Evolutionary conservation across 2,797 vertebrate species (phyloP), one percentile per base, ranked within the genome.

Genomic region (Nasua narica): DNA sequence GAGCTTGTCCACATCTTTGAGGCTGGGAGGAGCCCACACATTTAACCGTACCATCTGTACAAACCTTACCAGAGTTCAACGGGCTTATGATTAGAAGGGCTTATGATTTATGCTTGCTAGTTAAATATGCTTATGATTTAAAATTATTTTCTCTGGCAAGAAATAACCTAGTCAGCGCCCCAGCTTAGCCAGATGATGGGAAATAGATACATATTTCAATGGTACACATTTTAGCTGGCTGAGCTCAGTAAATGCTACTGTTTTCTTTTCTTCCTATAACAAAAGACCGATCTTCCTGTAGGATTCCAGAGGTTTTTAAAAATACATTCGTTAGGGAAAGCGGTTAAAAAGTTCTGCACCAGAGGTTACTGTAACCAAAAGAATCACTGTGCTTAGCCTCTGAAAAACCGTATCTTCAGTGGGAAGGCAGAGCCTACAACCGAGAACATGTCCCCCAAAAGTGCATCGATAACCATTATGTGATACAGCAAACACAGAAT

Each of bases 91-190:
- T 95, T 97, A 90, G 67, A 89, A 95, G 90, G 67, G 35, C 43
- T 94, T 85, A 95, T 95, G 98, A 98, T 98, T 98, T 98, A 98
- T 97, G 89, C 83, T 90, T 81, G 85, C 92, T 96, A 95, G 96
- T 97, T 98, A 96, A 98, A 96, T 92, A 97, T 91, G 92, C 93
- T 96, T 97, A 93, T 96, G 97, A 97, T 96, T 97, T 96, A 97
- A 96, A 96, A 92, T 94, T 97, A 96, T 97, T 97, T 98, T 98
- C 94, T 95, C 97, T 96, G 95, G 98, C 95, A 98, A 96, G 85
- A 96, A 97, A 97, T 88, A 93, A 79, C 78, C 90, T 86, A 97
- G 96, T 97, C 97, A 96, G 97, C 96, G 94, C 69, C 37, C 32
- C 3, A 52, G 92, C 92, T 65, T 82, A 76, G 92, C 93, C 95